Conservation (phyloP, 2,888 invertebrate genomes). For the Noctua comes region DNA sequence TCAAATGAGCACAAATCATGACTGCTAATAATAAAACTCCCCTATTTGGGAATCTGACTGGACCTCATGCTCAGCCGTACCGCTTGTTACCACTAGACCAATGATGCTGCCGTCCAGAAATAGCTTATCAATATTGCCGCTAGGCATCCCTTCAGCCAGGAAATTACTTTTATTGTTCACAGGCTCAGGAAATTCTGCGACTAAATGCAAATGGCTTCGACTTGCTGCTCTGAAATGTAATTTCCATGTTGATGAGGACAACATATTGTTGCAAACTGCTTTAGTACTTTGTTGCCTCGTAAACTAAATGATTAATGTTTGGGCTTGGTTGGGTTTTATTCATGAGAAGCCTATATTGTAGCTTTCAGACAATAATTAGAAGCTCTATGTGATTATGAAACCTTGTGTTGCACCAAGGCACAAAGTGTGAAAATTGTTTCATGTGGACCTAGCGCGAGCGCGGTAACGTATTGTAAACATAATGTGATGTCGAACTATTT, state of each 20-base stretch:
- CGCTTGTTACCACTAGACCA: background rate
- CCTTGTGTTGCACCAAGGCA: background rate
- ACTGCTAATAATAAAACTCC: background rate
- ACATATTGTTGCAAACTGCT: conserved; percentile 23
- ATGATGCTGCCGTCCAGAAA: background rate
- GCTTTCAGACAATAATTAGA: background rate
- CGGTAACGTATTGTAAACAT: background rate
- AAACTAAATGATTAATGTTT: conserved; percentile 8
- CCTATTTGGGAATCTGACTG: background rate
- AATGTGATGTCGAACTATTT: background rate
- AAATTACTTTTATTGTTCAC: conserved; percentile 34
- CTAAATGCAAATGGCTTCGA: conserved; percentile 41
- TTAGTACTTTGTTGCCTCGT: conserved; percentile 3
- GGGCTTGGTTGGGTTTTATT: background rate
- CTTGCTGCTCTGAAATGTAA: conserved; percentile 33
- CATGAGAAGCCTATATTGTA: background rate
- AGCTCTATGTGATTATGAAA: background rate
- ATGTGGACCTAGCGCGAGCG: background rate
- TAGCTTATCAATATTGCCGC: conserved; percentile 13
- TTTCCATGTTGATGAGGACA: conserved; percentile 49
- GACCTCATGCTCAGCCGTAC: background rate
- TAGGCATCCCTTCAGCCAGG: background rate
- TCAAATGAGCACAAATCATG: background rate
- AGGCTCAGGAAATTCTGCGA: conserved; percentile 29
- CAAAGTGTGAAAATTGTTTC: background rate